Evolutionary conservation across 2,888 invertebrate species (phyloP), one percentile per base, ranked within the genome.

Genomic region (Cephus sareptanus): DNA sequence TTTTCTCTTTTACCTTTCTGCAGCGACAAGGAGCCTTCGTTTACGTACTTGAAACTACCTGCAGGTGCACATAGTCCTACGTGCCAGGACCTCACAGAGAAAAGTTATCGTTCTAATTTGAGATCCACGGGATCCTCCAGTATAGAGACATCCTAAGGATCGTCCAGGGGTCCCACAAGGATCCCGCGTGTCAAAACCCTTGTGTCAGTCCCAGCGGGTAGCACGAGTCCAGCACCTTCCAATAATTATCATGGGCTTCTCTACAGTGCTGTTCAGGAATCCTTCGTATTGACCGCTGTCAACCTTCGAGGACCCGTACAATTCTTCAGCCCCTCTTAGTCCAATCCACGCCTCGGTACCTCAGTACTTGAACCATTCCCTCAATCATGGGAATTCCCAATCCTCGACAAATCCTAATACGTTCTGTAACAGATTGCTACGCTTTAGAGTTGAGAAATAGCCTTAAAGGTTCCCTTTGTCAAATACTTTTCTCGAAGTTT

Each of bases 71-170:
- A 71, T 12, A 15, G 31, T 12, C 71, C 6, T 31, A 71, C 31
- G 33, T 34, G 31, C 71, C 71, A 33, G 15, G 12, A 31, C 3
- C 71, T 71, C 71, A 13, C 23, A 74, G 12, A 70, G 71, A 37
- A 70, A 71, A 73, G 74, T 78, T 78, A 80, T 82, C 76, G 79
- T 79, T 81, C 83, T 83, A 84, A 85, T 85, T 85, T 82, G 82
- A 83, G 83, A 81, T 81, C 80, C 83, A 80, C 83, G 83, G 83
- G 83, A 77, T 82, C 81, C 82, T 82, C 80, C 81, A 77, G 78
- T 81, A 85, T 85, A 83, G 82, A 85, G 85, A 85, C 85, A 82
- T 85, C 84, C 81, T 75, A 74, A 79, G 76, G 80, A 83, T 84
- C 78, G 82, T 83, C 82, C 82, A 79, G 83, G 83, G 82, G 82